A percentile compares a stretch with the other conserved stretches of the same genome.
phyloP scores from a whole-genome alignment of 2,797 vertebrate species.

The Enteromius radiatus region DNA sequence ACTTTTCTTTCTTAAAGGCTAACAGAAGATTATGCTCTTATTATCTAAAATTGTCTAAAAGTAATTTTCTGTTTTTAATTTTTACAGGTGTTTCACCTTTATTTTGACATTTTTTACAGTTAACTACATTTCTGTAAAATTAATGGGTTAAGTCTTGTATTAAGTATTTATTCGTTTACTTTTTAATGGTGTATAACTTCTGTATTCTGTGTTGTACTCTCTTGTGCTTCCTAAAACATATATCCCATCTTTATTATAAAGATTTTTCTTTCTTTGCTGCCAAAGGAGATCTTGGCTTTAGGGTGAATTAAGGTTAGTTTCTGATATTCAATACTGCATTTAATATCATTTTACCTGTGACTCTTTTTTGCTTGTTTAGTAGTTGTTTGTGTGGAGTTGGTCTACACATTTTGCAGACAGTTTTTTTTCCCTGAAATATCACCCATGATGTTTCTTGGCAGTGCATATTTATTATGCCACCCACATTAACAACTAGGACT shows the following conservation, averaged over 20 bases:
- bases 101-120: not conserved
- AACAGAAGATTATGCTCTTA: not conserved
- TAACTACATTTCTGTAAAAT: not conserved
- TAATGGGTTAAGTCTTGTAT: not conserved
- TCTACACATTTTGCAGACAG: not conserved
- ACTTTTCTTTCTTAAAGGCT: not conserved
- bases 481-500: not conserved
- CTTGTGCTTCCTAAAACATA: not conserved
- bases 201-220: not conserved
- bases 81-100: not conserved
- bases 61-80: not conserved
- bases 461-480: not conserved
- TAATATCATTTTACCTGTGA: not conserved
- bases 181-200: not conserved
- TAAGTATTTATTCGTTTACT: no score
- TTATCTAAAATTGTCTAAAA: not conserved
- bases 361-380: not conserved
- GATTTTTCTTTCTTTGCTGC: conserved; percentile 17
- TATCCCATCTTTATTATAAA: not conserved
- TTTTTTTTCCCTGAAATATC: not conserved
- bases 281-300: not conserved
- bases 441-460: not conserved
- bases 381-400: not conserved
- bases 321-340: not conserved
- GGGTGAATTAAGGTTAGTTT: conserved; percentile 34